A percentile compares a stretch with the other conserved stretches of the same genome.
Evolutionary conservation across 1,140 invertebrate species (phyloP).

Genomic region (Copidosoma floridanum): DNA sequence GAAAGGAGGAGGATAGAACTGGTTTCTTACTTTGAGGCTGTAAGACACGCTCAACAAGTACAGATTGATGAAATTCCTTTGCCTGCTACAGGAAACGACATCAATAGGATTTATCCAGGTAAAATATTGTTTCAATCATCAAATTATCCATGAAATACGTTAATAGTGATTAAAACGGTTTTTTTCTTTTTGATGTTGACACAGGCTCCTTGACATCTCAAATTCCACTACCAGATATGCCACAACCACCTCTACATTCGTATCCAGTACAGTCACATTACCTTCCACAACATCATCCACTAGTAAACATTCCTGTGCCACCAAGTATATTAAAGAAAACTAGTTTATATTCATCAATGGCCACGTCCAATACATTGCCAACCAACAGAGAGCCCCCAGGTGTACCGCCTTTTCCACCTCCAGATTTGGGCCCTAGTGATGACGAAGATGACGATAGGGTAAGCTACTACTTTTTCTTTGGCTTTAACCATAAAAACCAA

Average conservation of each 20-base stretch:
- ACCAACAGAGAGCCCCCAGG: constrained; percentile 72
- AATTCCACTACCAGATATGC: constrained; percentile 77
- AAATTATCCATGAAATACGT: no score
- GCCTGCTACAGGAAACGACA: constrained; percentile 61
- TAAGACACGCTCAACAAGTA: constrained; percentile 91
- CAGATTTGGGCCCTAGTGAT: constrained; percentile 64
- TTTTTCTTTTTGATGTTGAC: constrained; percentile 21
- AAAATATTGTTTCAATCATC: constrained; percentile 27
- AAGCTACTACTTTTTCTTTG: constrained; percentile 18
- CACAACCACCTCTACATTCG: constrained; percentile 55
- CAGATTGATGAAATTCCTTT: constrained; percentile 96
- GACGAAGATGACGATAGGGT: constrained; percentile 60
- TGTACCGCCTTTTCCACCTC: constrained; percentile 81
- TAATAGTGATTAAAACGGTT: no score
- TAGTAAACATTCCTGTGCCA: constrained; percentile 56
- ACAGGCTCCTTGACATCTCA: constrained; percentile 66
- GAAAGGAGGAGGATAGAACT: constrained; percentile 83
- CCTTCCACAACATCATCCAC: constrained; percentile 50
- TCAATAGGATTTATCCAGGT: constrained; percentile 56
- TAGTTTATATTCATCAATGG: constrained; percentile 57
- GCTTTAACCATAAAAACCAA: no score
- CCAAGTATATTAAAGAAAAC: constrained; percentile 75
- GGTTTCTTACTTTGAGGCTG: constrained; percentile 91
- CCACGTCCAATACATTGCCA: constrained; percentile 47
- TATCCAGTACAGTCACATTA: constrained; percentile 55